Conservation (phyloP, 2,888 invertebrate species). For the Athalia rosae region DNA sequence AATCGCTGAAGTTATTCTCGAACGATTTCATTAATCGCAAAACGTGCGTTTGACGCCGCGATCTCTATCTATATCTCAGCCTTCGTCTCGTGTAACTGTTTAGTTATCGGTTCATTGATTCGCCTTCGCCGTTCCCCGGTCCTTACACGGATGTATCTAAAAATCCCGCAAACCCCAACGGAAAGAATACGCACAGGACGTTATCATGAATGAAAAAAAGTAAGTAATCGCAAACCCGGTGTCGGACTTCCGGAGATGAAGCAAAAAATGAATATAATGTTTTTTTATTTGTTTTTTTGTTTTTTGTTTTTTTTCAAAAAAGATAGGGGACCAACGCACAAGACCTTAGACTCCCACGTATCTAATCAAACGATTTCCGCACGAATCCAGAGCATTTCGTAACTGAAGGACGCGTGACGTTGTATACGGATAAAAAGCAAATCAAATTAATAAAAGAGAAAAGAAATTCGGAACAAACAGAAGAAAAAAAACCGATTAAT, state of each 20-base stretch:
- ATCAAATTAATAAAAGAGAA: neutral
- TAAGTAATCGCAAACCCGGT: neutral
- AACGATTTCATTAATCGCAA: neutral
- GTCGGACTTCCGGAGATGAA: neutral
- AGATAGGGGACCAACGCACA: too few species aligned
- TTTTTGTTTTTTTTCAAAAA: too few species aligned
- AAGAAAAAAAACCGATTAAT: neutral
- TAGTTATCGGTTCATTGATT: slow-evolving; percentile 23
- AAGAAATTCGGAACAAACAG: neutral
- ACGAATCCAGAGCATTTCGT: slow-evolving; percentile 2
- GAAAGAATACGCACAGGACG: neutral
- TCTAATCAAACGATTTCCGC: slow-evolving; percentile 4
- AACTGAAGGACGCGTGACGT: neutral
- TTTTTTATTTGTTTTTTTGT: too few species aligned
- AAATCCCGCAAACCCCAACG: slow-evolving; percentile 11
- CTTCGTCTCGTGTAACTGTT: too few species aligned
- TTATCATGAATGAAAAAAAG: neutral
- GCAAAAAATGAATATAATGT: neutral
- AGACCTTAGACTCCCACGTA: too few species aligned
- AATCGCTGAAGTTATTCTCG: slow-evolving; percentile 2
- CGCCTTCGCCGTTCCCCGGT: neutral
- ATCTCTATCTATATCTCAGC: neutral
- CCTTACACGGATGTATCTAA: neutral
- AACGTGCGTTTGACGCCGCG: slow-evolving; percentile 7
- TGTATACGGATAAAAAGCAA: neutral